Conservation (phyloP, 2,888 invertebrate genomes). For the Agapetus fuscipes region DNA sequence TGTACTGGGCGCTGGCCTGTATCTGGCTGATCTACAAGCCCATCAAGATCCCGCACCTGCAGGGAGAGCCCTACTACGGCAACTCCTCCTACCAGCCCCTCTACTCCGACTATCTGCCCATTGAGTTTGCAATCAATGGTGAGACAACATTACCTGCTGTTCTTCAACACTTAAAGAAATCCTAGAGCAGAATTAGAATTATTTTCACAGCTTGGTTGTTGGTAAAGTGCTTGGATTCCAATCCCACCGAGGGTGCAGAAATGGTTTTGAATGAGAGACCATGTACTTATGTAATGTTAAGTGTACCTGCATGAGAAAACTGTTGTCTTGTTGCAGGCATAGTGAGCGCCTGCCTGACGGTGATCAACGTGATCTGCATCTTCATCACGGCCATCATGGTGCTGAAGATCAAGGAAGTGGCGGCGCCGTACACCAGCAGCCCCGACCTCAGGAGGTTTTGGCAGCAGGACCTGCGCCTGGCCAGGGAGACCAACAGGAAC, state of each 20-base stretch:
- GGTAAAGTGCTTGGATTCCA: background rate
- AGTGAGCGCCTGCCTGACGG: constrained; percentile 67
- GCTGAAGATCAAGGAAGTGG: constrained; percentile 76
- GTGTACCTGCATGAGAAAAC: background rate
- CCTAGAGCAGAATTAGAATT: background rate
- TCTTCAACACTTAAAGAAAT: background rate
- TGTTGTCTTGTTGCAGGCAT: constrained; percentile 47
- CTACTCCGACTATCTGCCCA: constrained; percentile 65
- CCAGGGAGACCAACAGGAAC: constrained; percentile 52
- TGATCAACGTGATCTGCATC: constrained; percentile 76
- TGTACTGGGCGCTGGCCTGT: constrained; percentile 64
- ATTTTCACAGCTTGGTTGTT: no score
- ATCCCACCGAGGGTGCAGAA: no score
- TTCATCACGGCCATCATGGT: constrained; percentile 71
- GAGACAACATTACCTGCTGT: constrained; percentile 21
- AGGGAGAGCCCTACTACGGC: constrained; percentile 52
- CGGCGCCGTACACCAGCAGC: constrained; percentile 68
- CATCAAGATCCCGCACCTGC: constrained; percentile 58
- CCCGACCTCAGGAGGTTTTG: constrained; percentile 67
- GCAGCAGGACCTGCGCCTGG: constrained; percentile 71
- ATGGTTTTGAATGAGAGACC: background rate
- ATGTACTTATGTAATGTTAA: background rate
- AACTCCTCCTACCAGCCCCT: constrained; percentile 56
- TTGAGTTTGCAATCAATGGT: constrained; percentile 68
- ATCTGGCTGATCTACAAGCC: constrained; percentile 61